These are phyloP conservation scores for Volucella inflata DNA, from an alignment of 2,888 invertebrate species.

Conservation along the genomic window DNA sequence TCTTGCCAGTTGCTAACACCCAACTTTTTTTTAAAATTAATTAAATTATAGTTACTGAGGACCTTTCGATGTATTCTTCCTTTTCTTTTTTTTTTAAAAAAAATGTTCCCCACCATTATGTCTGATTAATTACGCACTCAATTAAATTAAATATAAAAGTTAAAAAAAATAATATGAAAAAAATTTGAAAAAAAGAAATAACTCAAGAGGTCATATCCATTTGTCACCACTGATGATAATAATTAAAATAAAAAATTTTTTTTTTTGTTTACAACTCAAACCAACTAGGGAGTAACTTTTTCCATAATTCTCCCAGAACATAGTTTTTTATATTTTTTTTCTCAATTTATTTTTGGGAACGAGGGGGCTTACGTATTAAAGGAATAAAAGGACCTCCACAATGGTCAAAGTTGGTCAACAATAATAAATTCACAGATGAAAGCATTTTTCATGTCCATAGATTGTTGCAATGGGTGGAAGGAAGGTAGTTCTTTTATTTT, in stretches of 20 bases:
- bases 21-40: no score
- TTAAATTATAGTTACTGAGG: no score
- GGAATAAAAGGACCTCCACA: slow-evolving; percentile 64
- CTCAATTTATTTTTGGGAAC: background rate
- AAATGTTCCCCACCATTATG: slow-evolving; percentile 59
- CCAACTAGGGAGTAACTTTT: slow-evolving; percentile 43
- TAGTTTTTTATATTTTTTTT: slow-evolving; percentile 22
- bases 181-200: slow-evolving; percentile 25
- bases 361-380: background rate
- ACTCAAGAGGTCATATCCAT: slow-evolving; percentile 72
- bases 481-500: slow-evolving; percentile 7
- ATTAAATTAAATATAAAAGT: slow-evolving; percentile 48
- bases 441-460: slow-evolving; percentile 75
- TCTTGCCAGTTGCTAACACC: no score
- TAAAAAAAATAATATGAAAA: background rate
- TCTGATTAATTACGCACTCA: slow-evolving; percentile 71
- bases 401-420: slow-evolving; percentile 75
- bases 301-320: slow-evolving; percentile 41
- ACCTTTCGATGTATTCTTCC: background rate
- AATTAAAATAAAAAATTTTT: slow-evolving; percentile 73
- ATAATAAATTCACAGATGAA: slow-evolving; percentile 75
- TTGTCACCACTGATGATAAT: slow-evolving; percentile 74
- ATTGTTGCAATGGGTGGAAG: slow-evolving; percentile 31
- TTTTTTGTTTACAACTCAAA: slow-evolving; percentile 49
- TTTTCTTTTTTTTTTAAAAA: slow-evolving; percentile 24